A percentile compares a stretch with the other conserved stretches of the same genome.
phyloP scores from a whole-genome alignment of 2,797 vertebrate species.

The Typhlichthys subterraneus region DNA sequence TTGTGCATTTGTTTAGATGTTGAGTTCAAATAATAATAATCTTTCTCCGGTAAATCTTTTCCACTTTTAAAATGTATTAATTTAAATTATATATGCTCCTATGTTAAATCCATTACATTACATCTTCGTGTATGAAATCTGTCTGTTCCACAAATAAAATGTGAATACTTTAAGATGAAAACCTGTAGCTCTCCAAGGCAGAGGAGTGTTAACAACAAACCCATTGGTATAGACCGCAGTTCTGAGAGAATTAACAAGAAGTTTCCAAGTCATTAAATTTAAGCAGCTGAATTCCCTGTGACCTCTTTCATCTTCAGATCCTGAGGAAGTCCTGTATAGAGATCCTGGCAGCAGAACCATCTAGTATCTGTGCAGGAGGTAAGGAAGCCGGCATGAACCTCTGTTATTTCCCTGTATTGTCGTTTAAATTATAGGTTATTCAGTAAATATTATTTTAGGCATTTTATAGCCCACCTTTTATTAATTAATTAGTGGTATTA shows the following conservation, averaged over 20 bases:
- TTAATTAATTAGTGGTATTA: too few species aligned
- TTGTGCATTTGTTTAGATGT: too few species aligned
- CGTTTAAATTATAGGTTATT: neutral
- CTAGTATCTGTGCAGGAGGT: slow-evolving; percentile 98
- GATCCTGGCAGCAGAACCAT: slow-evolving; percentile 96
- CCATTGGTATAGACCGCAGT: neutral
- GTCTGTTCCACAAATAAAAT: too few species aligned
- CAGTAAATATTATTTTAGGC: neutral
- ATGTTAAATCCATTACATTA: neutral
- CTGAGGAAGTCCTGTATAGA: slow-evolving; percentile 97
- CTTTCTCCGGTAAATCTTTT: too few species aligned
- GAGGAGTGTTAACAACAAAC: neutral
- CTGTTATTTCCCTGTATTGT: slow-evolving; percentile 1
- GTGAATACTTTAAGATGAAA: neutral
- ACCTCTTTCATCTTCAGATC: slow-evolving; percentile 79
- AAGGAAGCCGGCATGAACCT: slow-evolving; percentile 36
- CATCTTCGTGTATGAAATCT: too few species aligned
- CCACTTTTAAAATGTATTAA: too few species aligned
- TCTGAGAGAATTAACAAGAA: neutral
- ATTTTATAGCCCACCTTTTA: too few species aligned
- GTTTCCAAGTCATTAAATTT: slow-evolving; percentile 3
- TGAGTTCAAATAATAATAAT: too few species aligned
- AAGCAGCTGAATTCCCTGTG: slow-evolving; percentile 3
- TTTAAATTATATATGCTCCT: neutral
- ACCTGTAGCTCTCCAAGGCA: neutral